Evolutionary conservation across 2,797 vertebrate genomes (phyloP), one percentile per base, ranked within the genome.

Genomic region (Threskiornis aethiopicus): DNA sequence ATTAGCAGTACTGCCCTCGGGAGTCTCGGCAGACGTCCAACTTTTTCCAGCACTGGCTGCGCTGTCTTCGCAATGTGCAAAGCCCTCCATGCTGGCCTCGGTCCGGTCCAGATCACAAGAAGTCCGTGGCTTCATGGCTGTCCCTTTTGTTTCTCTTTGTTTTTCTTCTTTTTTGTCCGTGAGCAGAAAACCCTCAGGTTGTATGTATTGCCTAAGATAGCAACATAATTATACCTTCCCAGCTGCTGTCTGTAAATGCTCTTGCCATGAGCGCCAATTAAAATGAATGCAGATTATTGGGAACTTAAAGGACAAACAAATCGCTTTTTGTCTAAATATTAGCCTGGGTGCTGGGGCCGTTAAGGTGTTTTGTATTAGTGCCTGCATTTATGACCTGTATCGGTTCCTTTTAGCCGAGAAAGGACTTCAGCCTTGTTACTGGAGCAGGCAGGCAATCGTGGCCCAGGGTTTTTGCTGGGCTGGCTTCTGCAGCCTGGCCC

Each of bases 231-330:
- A 69, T 47, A 88, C 80, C 85, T 81, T 78, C 66, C 80, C 95
- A 90, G 87, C 79, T 91, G 69, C 93, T 59, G 41, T 21, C 87
- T 84, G 37, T 35, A 85, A 91, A 83, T 57, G 87, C 47, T 64
- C 35, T 94, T 84, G 57, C 89, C 49, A 61, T 14, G 61, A 95
- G 76, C 61, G 62, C 61, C 87, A 88, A 90, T 92, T 90, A 90
- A 87, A 94, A 90, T 82, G 87, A 90, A 95, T 82, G 66, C 73
- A 89, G 80, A 90, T 95, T 75, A 91, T 57, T 79, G 16, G 69
- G 39, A 84, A 84, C 2, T 84, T 82, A 75, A 90, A 62, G 83
- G 76, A 93, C 71, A 90, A 93, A 93, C 49, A 91, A 72, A 88
- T 87, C 5, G 0, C 35, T 69, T 90, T 88, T 86, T 69, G 73